phyloP scores from a whole-genome alignment of 1,140 invertebrate genomes.

The Heterodera carotae region DNA sequence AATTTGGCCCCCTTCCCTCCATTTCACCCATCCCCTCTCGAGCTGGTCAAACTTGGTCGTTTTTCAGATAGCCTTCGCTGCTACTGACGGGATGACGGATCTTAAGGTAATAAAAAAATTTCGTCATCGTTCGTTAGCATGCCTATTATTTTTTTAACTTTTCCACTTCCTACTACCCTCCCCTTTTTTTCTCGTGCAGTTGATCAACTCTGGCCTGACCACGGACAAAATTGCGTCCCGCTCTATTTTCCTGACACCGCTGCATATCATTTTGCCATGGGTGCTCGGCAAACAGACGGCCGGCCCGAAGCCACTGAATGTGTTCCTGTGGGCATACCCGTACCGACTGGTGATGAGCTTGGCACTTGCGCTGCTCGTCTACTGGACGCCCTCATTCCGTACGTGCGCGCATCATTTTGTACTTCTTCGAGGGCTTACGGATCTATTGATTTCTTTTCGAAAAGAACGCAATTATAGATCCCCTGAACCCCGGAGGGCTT shows the following conservation, averaged over 20 bases:
- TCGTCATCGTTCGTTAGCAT: too few relatives aligned
- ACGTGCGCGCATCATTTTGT: too few relatives aligned
- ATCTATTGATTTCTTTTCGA: too few relatives aligned
- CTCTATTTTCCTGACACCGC: conserved; percentile 67
- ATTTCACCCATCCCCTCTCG: too few relatives aligned
- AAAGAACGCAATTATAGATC: too few relatives aligned
- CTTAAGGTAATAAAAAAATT: conserved; percentile 88
- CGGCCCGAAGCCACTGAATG: conserved; percentile 70
- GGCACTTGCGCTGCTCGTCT: conserved; percentile 80
- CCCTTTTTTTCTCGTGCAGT: background rate
- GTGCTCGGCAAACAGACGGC: conserved; percentile 83
- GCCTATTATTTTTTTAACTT: conserved; percentile 2
- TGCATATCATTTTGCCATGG: conserved; percentile 86
- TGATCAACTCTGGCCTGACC: conserved; percentile 75
- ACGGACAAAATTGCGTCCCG: conserved; percentile 90
- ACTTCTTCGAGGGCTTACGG: too few relatives aligned
- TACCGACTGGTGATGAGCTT: conserved; percentile 81
- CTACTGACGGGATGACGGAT: conserved; percentile 89
- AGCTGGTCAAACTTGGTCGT: background rate
- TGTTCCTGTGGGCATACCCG: conserved; percentile 86
- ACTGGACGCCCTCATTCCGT: conserved; percentile 77
- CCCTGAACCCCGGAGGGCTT: too few relatives aligned
- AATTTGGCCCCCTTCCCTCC: too few relatives aligned
- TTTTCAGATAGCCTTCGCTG: conserved; percentile 80
- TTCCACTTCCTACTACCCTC: background rate